phyloP scores from a whole-genome alignment of 2,113 vertebrate genomes.

The Phodopus roborovskii region DNA sequence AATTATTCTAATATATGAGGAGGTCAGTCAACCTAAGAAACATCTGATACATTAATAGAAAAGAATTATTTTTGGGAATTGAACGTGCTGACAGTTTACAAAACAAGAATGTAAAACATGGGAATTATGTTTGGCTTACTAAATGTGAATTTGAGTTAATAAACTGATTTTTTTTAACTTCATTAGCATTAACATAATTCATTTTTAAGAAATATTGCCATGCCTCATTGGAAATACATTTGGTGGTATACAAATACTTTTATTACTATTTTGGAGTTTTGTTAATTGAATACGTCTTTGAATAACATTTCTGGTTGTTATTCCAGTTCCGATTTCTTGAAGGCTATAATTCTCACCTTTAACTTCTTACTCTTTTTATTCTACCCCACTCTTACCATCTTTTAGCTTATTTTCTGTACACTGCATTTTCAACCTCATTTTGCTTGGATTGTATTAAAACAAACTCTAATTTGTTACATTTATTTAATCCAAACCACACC shows the following conservation, averaged over 20 bases:
- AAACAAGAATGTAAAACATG: constrained; percentile 10
- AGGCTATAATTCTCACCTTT: neutral
- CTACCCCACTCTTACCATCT: neutral
- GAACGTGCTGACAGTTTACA: neutral
- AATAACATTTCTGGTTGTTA: neutral
- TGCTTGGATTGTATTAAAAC: neutral
- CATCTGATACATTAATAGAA: neutral
- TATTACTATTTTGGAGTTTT: neutral
- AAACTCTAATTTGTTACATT: neutral
- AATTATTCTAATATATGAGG: constrained; percentile 26
- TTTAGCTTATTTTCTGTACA: neutral
- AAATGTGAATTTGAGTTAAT: neutral
- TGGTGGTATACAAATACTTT: neutral
- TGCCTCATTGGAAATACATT: neutral
- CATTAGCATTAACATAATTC: neutral
- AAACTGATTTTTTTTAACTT: neutral
- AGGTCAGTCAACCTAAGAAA: neutral
- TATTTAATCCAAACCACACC: neutral
- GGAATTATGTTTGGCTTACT: neutral
- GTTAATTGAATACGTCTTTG: neutral
- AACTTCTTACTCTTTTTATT: neutral
- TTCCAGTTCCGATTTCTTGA: neutral
- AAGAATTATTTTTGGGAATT: neutral
- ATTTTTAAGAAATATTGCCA: neutral
- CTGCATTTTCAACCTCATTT: neutral